Base-by-base conservation (phyloP, 2,797 vertebrate genomes). In the Platyrinchus mystaceus region DNA sequence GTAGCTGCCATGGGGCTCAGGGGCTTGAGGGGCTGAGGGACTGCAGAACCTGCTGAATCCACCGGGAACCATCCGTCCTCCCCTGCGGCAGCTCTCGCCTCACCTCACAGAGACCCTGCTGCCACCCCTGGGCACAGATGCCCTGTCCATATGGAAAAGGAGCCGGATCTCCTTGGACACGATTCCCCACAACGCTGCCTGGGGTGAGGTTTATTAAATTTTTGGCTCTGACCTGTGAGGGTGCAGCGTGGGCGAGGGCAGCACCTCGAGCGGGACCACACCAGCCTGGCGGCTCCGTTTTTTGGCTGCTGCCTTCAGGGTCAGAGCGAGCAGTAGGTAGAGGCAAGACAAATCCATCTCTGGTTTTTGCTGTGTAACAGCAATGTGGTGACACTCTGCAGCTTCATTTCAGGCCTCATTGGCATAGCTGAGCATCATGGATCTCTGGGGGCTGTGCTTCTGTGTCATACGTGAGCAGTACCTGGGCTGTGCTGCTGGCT, bases 351-450 rank as follows among this genome's bases (percentile, higher is more conserved):
- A 13, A 34, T n/a, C 41, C 1, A 4, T 10, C 13, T 37, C 21
- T 8, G 18, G 2, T 1, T 46, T 56, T 41, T 27, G 44, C 34
- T 14, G 22, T 21, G 1, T 10, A 3, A 10, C 47, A 59, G n/a
- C 43, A 8, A 1, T 0, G 0, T 8, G 14, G 4, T 19, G 15
- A 9, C 24, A 1, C 22, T 77, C 12, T 0, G 3, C 10, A 23
- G 36, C 50, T 66, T 46, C 0, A 0, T 11, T 34, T 36, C 7
- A 1, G 36, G 8, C 26, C 6, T 41, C 36, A 3, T 20, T 1
- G 3, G 5, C 18, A 16, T 24, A 5, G 5, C 49, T 4, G 19
- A n/a, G 23, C n/a, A 8, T 17, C 28, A 0, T 2, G 0, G 6
- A 1, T 4, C 30, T 15, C 9, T 27, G 34, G 36, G 15, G 3